These are phyloP conservation scores for Maniola hyperantus DNA, from an alignment of 2,888 invertebrate genomes.

Conservation along the genomic window DNA sequence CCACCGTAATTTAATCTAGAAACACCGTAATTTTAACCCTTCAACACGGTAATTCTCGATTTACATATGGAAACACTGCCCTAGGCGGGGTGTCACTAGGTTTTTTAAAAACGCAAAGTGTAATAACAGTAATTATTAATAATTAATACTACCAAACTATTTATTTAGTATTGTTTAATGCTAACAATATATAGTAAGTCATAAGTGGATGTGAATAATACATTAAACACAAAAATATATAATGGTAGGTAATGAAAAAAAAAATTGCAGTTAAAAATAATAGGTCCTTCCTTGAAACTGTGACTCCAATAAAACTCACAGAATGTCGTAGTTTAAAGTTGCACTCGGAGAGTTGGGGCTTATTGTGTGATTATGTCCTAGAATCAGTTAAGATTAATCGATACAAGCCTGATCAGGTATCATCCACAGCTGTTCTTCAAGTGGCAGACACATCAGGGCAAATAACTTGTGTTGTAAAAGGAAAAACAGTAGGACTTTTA, in stretches of 20 bases:
- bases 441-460: slow-evolving; percentile 66
- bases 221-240: neutral
- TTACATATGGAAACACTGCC: too few relatives aligned
- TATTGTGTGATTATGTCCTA: slow-evolving; percentile 66
- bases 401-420: slow-evolving; percentile 47
- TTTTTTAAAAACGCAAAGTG: too few relatives aligned
- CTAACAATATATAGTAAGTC: too few relatives aligned
- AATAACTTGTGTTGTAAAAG: slow-evolving; percentile 65
- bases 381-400: slow-evolving; percentile 73
- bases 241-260: slow-evolving; percentile 29
- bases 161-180: too few relatives aligned
- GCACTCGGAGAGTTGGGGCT: slow-evolving; percentile 61
- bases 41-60: too few relatives aligned
- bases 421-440: slow-evolving; percentile 64
- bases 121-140: too few relatives aligned
- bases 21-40: too few relatives aligned
- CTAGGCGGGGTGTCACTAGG: too few relatives aligned
- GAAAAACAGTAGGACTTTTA: slow-evolving; percentile 57
- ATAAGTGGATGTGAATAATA: too few relatives aligned
- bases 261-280: slow-evolving; percentile 25
- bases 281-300: slow-evolving; percentile 49
- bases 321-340: slow-evolving; percentile 59
- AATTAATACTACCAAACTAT: too few relatives aligned
- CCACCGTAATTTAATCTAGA: too few relatives aligned
- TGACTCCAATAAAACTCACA: slow-evolving; percentile 61